Conservation (phyloP, 2,888 invertebrate species). For the Calameuta pallipes region DNA sequence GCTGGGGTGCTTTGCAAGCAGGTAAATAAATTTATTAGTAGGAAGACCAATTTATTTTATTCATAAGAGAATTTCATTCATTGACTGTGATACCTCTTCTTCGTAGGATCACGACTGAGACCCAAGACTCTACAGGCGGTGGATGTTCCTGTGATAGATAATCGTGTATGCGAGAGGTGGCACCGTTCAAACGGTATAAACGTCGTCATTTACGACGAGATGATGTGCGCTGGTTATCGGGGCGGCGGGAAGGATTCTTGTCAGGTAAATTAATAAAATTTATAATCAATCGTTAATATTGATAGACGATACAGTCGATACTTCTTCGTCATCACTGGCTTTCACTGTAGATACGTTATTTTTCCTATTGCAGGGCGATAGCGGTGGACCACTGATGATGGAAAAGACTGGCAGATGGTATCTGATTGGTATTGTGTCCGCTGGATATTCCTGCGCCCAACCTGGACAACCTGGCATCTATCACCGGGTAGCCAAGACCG, state of each 20-base stretch:
- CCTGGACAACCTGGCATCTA: conserved; percentile 94
- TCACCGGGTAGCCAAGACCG: conserved; percentile 91
- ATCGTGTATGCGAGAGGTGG: conserved; percentile 79
- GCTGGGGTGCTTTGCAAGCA: conserved; percentile 88
- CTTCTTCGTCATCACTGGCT: not conserved
- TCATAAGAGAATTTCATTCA: not conserved
- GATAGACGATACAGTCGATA: not conserved
- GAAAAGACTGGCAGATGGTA: conserved; percentile 90
- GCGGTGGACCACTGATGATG: conserved; percentile 91
- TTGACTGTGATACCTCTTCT: not conserved
- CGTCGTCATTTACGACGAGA: conserved; percentile 93
- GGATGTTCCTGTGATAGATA: conserved; percentile 93
- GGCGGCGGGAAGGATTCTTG: conserved; percentile 87
- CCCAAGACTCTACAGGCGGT: conserved; percentile 92
- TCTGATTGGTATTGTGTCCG: conserved; percentile 90
- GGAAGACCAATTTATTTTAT: not conserved
- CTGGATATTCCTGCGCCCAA: conserved; percentile 94
- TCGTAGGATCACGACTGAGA: conserved; percentile 83
- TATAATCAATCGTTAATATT: not conserved
- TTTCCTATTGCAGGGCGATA: conserved; percentile 75
- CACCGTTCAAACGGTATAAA: conserved; percentile 82
- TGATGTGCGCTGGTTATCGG: conserved; percentile 94
- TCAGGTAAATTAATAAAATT: conserved; percentile 66
- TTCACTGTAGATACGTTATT: not conserved
- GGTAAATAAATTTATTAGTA: conserved; percentile 61